Conservation (phyloP, 1,140 invertebrate genomes). For the Neuroterus valhalla region DNA sequence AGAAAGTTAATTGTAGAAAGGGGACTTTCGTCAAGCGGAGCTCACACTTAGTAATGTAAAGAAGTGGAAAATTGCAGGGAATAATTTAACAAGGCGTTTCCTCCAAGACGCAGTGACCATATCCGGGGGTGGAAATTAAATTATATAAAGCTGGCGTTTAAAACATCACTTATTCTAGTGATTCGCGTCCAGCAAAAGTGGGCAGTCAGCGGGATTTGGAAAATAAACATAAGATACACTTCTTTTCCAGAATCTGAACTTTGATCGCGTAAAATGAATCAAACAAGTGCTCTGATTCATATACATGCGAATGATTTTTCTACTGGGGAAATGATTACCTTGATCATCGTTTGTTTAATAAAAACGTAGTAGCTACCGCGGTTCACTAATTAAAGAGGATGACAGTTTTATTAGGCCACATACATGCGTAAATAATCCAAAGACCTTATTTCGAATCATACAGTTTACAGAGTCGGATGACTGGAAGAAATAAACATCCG, state of each 20-base stretch:
- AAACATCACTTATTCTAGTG: neutral
- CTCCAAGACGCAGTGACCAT: neutral
- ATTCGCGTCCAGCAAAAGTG: too few relatives aligned
- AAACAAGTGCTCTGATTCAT: neutral
- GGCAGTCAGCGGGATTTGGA: too few relatives aligned
- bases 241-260: neutral
- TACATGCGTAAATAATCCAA: neutral
- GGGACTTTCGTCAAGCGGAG: neutral
- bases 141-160: neutral
- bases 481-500: too few relatives aligned
- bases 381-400: neutral
- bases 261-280: neutral
- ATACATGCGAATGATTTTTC: conserved; percentile 7
- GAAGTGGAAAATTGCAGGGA: conserved; percentile 9
- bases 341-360: neutral
- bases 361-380: neutral
- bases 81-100: conserved; percentile 7
- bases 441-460: too few relatives aligned
- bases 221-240: too few relatives aligned
- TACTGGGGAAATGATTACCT: neutral
- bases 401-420: neutral
- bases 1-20: too few relatives aligned
- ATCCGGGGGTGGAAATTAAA: neutral
- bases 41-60: neutral
- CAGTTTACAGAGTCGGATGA: too few relatives aligned